Evolutionary conservation across 1,140 invertebrate species (phyloP).

Genomic region (Drosophila sproati): DNA sequence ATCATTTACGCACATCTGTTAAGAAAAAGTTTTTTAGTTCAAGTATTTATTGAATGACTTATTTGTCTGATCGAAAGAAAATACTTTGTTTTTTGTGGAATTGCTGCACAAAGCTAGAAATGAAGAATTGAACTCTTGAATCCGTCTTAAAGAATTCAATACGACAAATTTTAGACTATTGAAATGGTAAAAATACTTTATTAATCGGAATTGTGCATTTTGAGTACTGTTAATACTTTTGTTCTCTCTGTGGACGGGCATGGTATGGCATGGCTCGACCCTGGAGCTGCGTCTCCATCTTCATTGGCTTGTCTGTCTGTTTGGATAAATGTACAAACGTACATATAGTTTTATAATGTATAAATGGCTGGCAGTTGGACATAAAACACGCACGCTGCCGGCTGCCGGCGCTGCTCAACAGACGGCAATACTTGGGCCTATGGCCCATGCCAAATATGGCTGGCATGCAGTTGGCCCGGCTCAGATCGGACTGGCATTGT

Average conservation of each 20-base stretch:
- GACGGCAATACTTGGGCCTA: conserved; percentile 54
- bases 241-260: neutral
- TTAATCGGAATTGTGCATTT: neutral
- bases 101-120: no score
- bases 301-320: conserved; percentile 21
- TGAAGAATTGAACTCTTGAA: no score
- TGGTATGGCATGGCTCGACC: conserved; percentile 25
- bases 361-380: conserved; percentile 82
- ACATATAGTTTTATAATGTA: conserved; percentile 81
- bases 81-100: no score
- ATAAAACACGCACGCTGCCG: conserved; percentile 75
- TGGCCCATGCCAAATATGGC: conserved; percentile 69
- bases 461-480: conserved; percentile 44
- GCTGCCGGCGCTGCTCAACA: conserved; percentile 40
- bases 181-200: no score
- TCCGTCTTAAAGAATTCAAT: no score
- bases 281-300: conserved; percentile 39
- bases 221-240: conserved; percentile 7
- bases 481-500: conserved; percentile 46
- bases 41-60: no score
- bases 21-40: no score
- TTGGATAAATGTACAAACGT: conserved; percentile 35
- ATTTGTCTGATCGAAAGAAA: no score
- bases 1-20: no score
- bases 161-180: no score